Evolutionary conservation across 2,113 vertebrate genomes (phyloP), one percentile per base, ranked within the genome.

Genomic region (Equus przewalskii): DNA sequence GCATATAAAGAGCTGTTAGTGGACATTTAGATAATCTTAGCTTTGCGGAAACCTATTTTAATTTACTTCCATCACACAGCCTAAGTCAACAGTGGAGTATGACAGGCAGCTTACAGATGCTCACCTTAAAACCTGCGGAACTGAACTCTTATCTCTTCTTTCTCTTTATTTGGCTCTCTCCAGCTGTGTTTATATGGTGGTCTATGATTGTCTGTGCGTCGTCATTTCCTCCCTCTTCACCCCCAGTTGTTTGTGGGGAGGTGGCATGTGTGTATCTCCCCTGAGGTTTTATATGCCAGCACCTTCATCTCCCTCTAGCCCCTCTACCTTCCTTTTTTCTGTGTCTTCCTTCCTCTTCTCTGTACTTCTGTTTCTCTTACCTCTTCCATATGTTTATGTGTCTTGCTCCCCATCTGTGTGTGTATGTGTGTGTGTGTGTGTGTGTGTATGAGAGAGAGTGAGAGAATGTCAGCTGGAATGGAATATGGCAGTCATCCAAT

Each of bases 121-220:
- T 69, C 9, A 83, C 51, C 81, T 89, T 81, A 84, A 94, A 96
- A 93, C 46, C 49, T 65, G 4, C 79, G 41, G 10, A 89, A 69
- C 46, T 69, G 58, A 87, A 88, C 65, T 93, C 30, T 95, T 94
- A 41, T 76, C 86, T 95, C n/a, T 64, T 80, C 69, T 86, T 87
- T 70, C n/a, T 76, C 44, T 78, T 72, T 78, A 54, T 89, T 92
- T 85, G 67, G 26, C 33, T 82, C 26, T 96, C 79, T 94, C 65
- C 65, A 96, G 26, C 58, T 90, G 5, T 94, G 18, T 96, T n/a
- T 91, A 30, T 90, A 4, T 88, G 36, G 18, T 83, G 33, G n/a
- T 94, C 58, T 90, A 0, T 76, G 65, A 78, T 78, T 41, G 26
- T 51, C 36, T 91, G 0, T 75, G 41, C 65, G 33, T 86, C 54